These are phyloP conservation scores for Pipistrellus nathusii DNA, from an alignment of 2,797 vertebrate species.

Conservation along the genomic window DNA sequence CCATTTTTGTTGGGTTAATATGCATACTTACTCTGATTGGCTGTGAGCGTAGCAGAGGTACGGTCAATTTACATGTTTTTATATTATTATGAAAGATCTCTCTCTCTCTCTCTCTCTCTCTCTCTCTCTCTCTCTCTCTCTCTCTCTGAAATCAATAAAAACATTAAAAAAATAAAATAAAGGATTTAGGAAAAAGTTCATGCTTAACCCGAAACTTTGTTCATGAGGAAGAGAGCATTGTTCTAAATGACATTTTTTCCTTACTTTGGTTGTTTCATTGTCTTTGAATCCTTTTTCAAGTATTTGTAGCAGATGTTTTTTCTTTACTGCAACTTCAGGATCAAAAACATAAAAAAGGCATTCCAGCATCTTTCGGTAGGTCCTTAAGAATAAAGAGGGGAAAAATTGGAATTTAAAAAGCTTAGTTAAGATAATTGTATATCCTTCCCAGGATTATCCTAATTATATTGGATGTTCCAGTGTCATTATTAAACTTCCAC, in stretches of 20 bases:
- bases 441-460: not conserved
- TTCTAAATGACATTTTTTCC: not conserved
- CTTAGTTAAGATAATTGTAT: not conserved
- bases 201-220: too few relatives aligned
- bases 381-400: conserved; percentile 81
- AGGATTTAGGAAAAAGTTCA: too few relatives aligned
- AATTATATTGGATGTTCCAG: not conserved
- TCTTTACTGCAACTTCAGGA: conserved; percentile 86
- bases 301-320: conserved; percentile 88
- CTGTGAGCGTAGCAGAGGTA: too few relatives aligned
- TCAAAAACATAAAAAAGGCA: conserved; percentile 91
- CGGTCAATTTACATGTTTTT: too few relatives aligned
- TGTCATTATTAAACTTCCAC: conserved; percentile 17
- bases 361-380: conserved; percentile 89
- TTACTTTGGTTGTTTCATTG: conserved; percentile 86
- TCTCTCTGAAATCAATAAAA: too few relatives aligned
- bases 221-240: conserved; percentile 2
- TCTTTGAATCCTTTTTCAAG: conserved; percentile 91
- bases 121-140: too few relatives aligned
- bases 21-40: too few relatives aligned
- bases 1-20: too few relatives aligned
- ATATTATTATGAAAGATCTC: too few relatives aligned
- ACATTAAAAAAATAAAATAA: too few relatives aligned
- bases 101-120: too few relatives aligned
- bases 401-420: conserved; percentile 2